A percentile compares a stretch with the other conserved stretches of the same genome.
phyloP scores from a whole-genome alignment of 2,888 invertebrate genomes.

The Argynnis bischoffii region DNA sequence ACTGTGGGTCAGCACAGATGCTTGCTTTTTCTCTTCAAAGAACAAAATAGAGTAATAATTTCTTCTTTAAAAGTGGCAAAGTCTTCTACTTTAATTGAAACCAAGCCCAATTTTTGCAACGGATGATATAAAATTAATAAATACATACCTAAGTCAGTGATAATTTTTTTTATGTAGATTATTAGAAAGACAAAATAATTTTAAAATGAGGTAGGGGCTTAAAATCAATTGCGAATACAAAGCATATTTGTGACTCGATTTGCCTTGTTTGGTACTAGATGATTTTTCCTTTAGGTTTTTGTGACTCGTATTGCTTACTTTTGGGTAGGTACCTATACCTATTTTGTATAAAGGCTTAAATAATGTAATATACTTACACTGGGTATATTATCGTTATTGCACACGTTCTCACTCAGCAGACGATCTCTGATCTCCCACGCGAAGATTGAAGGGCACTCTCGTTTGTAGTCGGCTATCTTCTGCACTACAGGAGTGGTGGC shows the following conservation, averaged over 20 bases:
- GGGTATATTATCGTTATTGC: slow-evolving; percentile 98
- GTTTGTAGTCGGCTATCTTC: slow-evolving; percentile 98
- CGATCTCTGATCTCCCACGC: slow-evolving; percentile 99
- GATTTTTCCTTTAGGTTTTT: too few relatives aligned
- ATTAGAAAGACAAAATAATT: too few relatives aligned
- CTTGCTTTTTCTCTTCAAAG: neutral
- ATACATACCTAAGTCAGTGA: neutral
- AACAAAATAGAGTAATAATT: neutral
- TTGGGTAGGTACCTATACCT: too few relatives aligned
- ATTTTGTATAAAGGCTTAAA: neutral
- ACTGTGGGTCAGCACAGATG: neutral
- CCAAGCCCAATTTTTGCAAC: too few relatives aligned
- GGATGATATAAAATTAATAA: neutral
- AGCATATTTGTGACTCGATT: too few relatives aligned
- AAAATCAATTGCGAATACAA: too few relatives aligned
- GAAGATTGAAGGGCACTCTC: slow-evolving; percentile 98
- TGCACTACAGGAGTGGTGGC: slow-evolving; percentile 96
- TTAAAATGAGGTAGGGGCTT: too few relatives aligned
- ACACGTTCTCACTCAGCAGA: slow-evolving; percentile 95
- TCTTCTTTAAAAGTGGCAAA: too few relatives aligned
- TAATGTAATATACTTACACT: slow-evolving; percentile 89
- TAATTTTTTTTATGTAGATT: neutral
- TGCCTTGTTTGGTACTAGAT: too few relatives aligned
- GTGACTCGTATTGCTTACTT: too few relatives aligned
- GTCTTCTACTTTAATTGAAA: too few relatives aligned